Evolutionary conservation across 2,888 invertebrate species (phyloP).

Genomic region (Eristalis intricaria): DNA sequence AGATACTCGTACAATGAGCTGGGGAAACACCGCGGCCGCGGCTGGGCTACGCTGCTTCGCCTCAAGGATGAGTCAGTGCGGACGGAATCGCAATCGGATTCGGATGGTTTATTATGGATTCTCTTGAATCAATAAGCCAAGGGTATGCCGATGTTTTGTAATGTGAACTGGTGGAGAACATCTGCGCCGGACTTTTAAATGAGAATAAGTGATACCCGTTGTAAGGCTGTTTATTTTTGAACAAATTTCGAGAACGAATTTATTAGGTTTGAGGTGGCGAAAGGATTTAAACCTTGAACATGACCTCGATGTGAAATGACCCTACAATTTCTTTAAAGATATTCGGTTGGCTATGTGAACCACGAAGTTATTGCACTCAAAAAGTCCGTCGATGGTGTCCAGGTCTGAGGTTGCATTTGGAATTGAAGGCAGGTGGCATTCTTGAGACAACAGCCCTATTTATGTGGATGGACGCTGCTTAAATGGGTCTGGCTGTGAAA

Average conservation of each 20-base stretch:
- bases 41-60: no score
- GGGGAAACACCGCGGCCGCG: background rate
- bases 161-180: background rate
- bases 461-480: no score
- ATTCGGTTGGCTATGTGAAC: no score
- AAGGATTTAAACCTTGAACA: background rate
- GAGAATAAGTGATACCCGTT: background rate
- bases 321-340: background rate
- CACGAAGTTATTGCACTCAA: no score
- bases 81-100: background rate
- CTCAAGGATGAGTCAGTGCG: conserved; percentile 10
- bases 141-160: background rate
- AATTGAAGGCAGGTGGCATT: no score
- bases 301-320: background rate
- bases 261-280: background rate
- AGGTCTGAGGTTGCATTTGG: no score
- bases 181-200: background rate
- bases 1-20: background rate
- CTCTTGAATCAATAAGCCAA: background rate
- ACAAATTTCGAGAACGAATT: background rate
- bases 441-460: no score
- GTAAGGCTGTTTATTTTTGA: background rate
- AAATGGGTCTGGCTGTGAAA: no score
- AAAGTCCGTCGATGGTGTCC: no score
- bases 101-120: background rate